phyloP scores from a whole-genome alignment of 2,888 invertebrate species.

The Cephus rjabovi region DNA sequence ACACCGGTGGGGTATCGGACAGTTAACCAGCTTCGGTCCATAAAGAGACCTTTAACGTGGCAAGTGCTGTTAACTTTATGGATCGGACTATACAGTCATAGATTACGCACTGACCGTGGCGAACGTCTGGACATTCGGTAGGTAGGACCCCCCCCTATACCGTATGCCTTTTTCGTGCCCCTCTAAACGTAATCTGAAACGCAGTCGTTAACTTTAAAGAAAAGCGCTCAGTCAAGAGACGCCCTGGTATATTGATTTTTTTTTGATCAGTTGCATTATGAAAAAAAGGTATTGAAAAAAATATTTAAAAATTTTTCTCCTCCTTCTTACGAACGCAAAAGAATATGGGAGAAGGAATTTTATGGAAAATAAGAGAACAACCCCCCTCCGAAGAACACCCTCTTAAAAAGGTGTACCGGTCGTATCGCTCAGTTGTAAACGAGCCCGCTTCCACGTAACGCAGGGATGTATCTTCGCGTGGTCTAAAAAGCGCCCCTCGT shows the following conservation, averaged over 20 bases:
- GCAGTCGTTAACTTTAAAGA: neutral
- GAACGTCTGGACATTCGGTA: neutral
- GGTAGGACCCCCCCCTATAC: neutral
- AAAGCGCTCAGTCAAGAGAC: neutral
- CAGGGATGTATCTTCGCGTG: constrained; percentile 11
- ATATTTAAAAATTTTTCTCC: too few species aligned
- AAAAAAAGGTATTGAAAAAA: too few species aligned
- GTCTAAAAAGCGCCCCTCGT: constrained; percentile 19
- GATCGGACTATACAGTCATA: neutral
- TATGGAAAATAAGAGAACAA: too few species aligned
- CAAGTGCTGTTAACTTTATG: constrained; percentile 7
- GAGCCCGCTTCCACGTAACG: too few species aligned
- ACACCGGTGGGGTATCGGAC: neutral
- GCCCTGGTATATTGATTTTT: too few species aligned
- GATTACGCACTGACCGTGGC: neutral
- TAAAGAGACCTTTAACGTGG: neutral
- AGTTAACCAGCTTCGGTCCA: neutral
- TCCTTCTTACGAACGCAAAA: too few species aligned
- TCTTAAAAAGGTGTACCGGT: too few species aligned
- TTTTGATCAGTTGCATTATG: too few species aligned
- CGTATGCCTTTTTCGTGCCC: neutral
- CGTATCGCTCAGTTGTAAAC: too few species aligned
- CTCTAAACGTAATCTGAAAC: neutral
- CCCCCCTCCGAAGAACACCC: too few species aligned
- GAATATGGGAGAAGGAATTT: too few species aligned